These are phyloP conservation scores for Laupala kohalensis DNA, from an alignment of 1,140 invertebrate species.

Conservation along the genomic window DNA sequence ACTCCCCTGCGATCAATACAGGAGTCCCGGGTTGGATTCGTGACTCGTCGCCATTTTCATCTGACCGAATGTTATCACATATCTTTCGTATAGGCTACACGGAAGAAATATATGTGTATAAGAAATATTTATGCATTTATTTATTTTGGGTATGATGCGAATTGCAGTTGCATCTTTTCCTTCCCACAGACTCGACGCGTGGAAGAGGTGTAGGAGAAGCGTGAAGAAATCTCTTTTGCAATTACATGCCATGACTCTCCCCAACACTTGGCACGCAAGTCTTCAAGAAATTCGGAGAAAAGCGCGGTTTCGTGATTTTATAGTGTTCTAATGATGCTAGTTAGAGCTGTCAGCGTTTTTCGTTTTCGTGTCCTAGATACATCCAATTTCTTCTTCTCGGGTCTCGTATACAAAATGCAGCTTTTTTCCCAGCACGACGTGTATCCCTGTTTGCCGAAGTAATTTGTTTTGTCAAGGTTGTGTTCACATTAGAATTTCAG, in stretches of 20 bases:
- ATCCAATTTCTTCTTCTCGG: background rate
- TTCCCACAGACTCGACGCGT: background rate
- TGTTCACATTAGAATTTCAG: background rate
- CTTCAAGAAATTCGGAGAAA: background rate
- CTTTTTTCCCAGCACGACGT: background rate
- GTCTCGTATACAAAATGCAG: no score
- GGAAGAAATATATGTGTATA: no score
- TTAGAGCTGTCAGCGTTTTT: background rate
- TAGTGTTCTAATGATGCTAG: background rate
- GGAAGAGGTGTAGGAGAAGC: no score
- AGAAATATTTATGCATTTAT: no score
- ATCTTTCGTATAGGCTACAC: no score
- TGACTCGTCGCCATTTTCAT: no score
- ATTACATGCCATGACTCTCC: background rate
- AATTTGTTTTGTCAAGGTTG: background rate
- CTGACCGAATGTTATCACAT: no score
- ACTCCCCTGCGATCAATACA: no score
- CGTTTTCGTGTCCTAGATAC: no score
- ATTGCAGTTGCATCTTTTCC: no score
- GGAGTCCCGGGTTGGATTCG: no score
- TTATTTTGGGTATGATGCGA: no score
- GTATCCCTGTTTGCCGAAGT: background rate
- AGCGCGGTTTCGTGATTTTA: background rate
- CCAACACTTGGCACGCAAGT: background rate
- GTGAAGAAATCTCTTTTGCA: background rate